Base-by-base conservation (phyloP, 2,113 vertebrate genomes). In the Lucifuga dentata region DNA sequence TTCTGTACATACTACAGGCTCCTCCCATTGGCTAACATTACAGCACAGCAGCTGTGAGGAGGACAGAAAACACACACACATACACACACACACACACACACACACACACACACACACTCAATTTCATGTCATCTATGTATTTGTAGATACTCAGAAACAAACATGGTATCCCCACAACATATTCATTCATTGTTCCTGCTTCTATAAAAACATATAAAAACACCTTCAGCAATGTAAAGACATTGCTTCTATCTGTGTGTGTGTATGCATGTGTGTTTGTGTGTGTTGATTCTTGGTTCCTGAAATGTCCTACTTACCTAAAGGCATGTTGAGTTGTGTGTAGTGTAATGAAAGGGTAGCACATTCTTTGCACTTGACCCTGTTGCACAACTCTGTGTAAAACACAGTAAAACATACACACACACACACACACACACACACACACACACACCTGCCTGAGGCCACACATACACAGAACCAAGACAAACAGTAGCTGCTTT, bases 41-140 rank as follows among this genome's bases (percentile, higher is more conserved):
- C 83, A 72, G 56, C 16, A 44, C 56, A 45, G 63, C 87, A 85
- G 82, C 79, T 89, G 83, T 76, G 82, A 63, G 44, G 52, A 60
- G 68, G 73, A 69, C 62, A 65, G 57, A 44, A 63, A 61, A 23
- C 48, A 57, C 20, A 33, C 29, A 52, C 49, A 33, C 57, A 16
- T 43, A 0, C 49, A 49, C 26, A 53, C 15, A 39, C 53, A 52
- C 19, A 68, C 52, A 68, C 65, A 66, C 67, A n/a, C n/a, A n/a
- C n/a, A n/a, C n/a, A n/a, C n/a, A n/a, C n/a, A n/a, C n/a, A n/a
- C n/a, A n/a, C n/a, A n/a, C n/a, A n/a, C n/a, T n/a, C n/a, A n/a
- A n/a, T n/a, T n/a, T n/a, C n/a, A n/a, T n/a, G n/a, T n/a, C n/a
- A n/a, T n/a, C 44, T 32, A 9, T 21, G 51, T 49, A 68, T 65